Percentiles rank a stretch among this genome's conserved stretches.
Evolutionary conservation across 2,888 invertebrate genomes (phyloP).

Genomic region (Linhomoeus sp.): DNA sequence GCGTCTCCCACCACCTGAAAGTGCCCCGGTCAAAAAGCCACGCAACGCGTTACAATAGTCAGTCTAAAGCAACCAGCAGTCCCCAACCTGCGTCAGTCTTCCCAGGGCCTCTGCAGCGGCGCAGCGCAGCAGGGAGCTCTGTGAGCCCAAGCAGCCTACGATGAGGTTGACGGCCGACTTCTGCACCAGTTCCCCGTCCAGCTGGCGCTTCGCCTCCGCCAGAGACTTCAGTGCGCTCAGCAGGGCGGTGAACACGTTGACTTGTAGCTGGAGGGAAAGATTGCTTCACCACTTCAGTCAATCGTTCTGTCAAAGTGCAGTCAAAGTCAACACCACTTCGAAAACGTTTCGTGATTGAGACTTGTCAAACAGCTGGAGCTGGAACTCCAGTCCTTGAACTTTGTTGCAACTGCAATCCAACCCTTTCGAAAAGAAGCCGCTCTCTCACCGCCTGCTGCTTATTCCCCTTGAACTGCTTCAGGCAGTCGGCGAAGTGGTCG

Average conservation of each 20-base stretch:
- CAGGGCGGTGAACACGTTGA: constrained; percentile 84
- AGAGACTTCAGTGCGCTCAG: constrained; percentile 54
- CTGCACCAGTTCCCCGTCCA: constrained; percentile 15
- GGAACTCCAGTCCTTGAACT: too few relatives aligned
- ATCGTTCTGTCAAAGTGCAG: too few relatives aligned
- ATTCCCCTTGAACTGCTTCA: constrained; percentile 64
- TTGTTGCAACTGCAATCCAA: too few relatives aligned
- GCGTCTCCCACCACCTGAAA: constrained; percentile 52
- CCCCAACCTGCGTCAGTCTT: constrained; percentile 50
- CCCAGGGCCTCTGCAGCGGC: constrained; percentile 87
- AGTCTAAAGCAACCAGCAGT: too few relatives aligned
- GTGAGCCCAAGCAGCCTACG: constrained; percentile 32
- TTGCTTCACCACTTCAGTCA: too few relatives aligned
- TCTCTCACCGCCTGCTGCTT: constrained; percentile 61
- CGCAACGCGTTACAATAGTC: too few relatives aligned
- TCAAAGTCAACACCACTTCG: too few relatives aligned
- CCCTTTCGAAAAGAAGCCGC: too few relatives aligned
- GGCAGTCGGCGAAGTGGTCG: constrained; percentile 85
- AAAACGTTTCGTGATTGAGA: too few relatives aligned
- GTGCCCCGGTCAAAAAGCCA: too few relatives aligned
- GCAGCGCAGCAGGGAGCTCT: constrained; percentile 55
- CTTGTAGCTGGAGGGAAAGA: constrained; percentile 49
- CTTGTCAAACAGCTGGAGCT: too few relatives aligned
- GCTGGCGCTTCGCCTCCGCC: constrained; percentile 10
- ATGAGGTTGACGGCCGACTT: constrained; percentile 13